phyloP scores from a whole-genome alignment of 1,140 invertebrate genomes.

The Thrips palmi region DNA sequence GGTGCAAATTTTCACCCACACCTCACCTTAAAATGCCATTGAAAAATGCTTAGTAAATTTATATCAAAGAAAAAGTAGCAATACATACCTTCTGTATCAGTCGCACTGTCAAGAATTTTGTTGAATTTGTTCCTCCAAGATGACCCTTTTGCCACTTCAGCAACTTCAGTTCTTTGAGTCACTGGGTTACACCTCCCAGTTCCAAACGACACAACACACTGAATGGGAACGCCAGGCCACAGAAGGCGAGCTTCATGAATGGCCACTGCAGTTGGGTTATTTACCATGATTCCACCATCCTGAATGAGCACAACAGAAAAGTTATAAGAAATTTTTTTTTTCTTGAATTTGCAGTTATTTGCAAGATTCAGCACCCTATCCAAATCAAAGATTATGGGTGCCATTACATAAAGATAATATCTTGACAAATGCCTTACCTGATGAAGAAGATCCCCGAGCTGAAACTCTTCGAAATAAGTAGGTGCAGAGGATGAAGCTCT shows the following conservation, averaged over 20 bases:
- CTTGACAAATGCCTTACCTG: constrained; percentile 34
- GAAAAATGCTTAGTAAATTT: too few relatives aligned
- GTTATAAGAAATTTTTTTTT: constrained; percentile 2
- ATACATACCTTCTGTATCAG: constrained; percentile 62
- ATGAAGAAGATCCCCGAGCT: constrained; percentile 53
- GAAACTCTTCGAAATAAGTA: constrained; percentile 79
- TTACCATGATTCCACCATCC: constrained; percentile 73
- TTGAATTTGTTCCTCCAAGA: constrained; percentile 65
- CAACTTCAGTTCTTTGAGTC: constrained; percentile 18
- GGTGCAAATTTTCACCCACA: too few relatives aligned
- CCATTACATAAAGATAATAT: neutral
- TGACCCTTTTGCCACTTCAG: constrained; percentile 23
- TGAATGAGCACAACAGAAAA: constrained; percentile 20
- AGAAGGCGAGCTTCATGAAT: constrained; percentile 72
- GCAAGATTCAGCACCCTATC: neutral
- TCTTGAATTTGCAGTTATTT: neutral
- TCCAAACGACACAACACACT: constrained; percentile 77
- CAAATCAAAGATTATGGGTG: neutral
- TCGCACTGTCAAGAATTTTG: constrained; percentile 75
- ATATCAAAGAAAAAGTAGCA: too few relatives aligned
- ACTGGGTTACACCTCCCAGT: constrained; percentile 40
- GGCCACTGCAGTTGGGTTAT: constrained; percentile 80
- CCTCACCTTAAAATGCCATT: too few relatives aligned
- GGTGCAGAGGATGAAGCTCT: constrained; percentile 83
- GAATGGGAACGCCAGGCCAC: constrained; percentile 61